Percentiles rank a stretch among this genome's conserved stretches.
Conservation (phyloP, 2,888 invertebrate species). For the Alcis repandata region DNA sequence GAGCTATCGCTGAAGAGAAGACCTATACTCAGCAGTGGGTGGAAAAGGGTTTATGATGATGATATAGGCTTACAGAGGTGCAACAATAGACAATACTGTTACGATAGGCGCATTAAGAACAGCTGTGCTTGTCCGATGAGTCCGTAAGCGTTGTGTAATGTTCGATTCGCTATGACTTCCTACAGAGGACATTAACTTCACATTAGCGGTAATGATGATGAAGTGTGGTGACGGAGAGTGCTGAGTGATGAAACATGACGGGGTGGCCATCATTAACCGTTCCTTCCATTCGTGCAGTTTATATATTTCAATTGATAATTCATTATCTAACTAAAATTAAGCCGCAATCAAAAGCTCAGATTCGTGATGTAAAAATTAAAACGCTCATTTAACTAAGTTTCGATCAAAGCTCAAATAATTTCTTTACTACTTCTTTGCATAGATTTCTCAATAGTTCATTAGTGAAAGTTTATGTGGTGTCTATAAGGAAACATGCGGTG, state of each 20-base stretch:
- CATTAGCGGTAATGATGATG: conserved; percentile 43
- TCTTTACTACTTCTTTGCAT: background rate
- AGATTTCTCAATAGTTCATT: conserved; percentile 1
- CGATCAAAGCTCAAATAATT: background rate
- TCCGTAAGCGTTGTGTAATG: conserved; percentile 20
- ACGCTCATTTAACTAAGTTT: conserved; percentile 11
- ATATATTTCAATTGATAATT: too few relatives aligned
- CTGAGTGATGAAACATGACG: conserved; percentile 9
- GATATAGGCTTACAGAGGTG: too few relatives aligned
- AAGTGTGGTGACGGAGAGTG: conserved; percentile 26
- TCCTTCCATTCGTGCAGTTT: too few relatives aligned
- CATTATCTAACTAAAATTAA: too few relatives aligned
- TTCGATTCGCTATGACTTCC: conserved; percentile 42
- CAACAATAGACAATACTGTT: background rate
- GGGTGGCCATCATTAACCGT: background rate
- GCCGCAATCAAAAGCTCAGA: background rate
- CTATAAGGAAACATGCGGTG: conserved; percentile 16
- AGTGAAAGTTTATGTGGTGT: conserved; percentile 19
- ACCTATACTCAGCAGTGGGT: too few relatives aligned
- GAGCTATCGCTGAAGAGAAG: too few relatives aligned
- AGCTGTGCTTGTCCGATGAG: conserved; percentile 16
- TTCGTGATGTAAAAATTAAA: background rate
- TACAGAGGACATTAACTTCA: conserved; percentile 44
- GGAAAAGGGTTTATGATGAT: too few relatives aligned
- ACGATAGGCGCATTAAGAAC: conserved; percentile 3